Evolutionary conservation across 2,888 invertebrate species (phyloP).

Genomic region (Protula sp.): DNA sequence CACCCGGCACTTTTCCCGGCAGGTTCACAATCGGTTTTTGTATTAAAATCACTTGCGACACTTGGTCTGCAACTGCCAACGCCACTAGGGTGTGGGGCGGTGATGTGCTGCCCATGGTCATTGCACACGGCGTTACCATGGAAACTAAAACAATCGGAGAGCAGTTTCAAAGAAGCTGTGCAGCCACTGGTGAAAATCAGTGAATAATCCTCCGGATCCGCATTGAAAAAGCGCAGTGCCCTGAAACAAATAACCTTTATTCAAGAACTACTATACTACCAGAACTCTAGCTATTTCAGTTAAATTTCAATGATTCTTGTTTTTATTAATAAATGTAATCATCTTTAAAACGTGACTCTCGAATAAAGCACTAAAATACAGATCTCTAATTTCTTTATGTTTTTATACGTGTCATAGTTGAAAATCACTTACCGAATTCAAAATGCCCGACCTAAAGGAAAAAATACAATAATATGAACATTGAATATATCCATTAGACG

Average conservation of each 20-base stretch:
- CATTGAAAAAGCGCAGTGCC: constrained; percentile 79
- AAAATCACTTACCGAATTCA: neutral
- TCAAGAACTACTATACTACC: neutral
- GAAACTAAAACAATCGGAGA: constrained; percentile 70
- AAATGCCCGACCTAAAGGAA: neutral
- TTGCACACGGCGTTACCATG: neutral
- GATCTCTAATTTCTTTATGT: no score
- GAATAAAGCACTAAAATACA: no score
- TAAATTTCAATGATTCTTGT: neutral
- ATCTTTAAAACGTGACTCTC: no score
- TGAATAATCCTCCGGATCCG: constrained; percentile 71
- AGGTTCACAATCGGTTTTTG: neutral
- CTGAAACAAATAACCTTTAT: constrained; percentile 55
- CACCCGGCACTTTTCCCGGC: neutral
- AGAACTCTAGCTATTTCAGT: neutral
- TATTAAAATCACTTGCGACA: no score
- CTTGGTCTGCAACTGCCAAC: neutral
- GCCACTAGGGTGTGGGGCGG: neutral
- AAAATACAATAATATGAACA: neutral
- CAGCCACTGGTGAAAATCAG: constrained; percentile 92
- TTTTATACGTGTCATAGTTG: no score
- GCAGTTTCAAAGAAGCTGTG: constrained; percentile 77
- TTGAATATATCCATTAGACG: no score
- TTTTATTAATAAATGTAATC: neutral
- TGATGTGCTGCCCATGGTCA: neutral